A percentile compares a stretch with the other conserved stretches of the same genome.
Conservation (phyloP, 2,888 invertebrate species). For the Nemoura dubitans region DNA sequence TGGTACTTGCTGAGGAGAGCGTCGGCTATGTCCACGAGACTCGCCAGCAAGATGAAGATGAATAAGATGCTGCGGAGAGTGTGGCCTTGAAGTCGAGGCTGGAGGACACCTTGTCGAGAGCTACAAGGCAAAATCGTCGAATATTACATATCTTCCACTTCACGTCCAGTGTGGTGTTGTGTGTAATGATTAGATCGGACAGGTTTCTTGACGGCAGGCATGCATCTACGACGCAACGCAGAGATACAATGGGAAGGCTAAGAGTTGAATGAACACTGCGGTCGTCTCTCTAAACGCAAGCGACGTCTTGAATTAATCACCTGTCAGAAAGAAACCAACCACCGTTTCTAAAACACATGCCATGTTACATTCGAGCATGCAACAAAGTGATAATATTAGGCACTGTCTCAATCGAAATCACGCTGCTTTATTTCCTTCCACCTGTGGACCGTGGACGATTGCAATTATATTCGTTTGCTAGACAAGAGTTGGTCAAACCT, state of each 20-base stretch:
- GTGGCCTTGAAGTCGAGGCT: slow-evolving; percentile 46
- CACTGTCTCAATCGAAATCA: neutral
- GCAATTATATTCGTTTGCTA: neutral
- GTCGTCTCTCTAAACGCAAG: neutral
- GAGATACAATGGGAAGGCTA: neutral
- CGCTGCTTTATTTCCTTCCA: neutral
- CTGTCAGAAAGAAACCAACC: neutral
- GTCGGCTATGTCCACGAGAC: slow-evolving; percentile 51
- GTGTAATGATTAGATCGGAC: neutral
- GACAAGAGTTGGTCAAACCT: neutral
- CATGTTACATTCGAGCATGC: neutral
- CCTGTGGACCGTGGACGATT: neutral
- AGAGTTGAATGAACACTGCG: neutral
- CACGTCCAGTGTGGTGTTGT: neutral
- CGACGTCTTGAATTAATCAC: neutral
- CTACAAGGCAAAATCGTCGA: neutral
- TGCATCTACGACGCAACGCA: neutral
- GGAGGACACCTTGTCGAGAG: neutral
- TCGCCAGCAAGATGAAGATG: slow-evolving; percentile 52
- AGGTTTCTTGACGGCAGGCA: neutral
- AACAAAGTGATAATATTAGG: neutral
- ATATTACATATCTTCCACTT: neutral
- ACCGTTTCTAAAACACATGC: neutral
- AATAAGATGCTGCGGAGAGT: slow-evolving; percentile 52
- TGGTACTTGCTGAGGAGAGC: slow-evolving; percentile 41